Conservation (phyloP, 2,888 invertebrate species). For the Cantharis rustica region DNA sequence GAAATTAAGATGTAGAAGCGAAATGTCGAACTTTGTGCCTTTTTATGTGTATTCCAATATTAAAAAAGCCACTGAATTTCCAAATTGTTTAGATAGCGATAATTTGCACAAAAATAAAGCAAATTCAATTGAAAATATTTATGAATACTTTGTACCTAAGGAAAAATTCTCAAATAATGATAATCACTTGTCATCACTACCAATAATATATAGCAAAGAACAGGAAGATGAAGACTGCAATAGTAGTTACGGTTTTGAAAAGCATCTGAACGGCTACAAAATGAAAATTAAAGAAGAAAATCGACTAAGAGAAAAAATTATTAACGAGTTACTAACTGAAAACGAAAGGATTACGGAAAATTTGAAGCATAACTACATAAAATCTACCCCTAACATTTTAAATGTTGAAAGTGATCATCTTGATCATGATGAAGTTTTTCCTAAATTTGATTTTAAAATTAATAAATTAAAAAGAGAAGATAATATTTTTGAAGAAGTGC, state of each 20-base stretch:
- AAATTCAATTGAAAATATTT: constrained; percentile 44
- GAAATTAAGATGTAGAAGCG: constrained; percentile 42
- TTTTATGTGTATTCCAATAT: constrained; percentile 42
- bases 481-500: background rate
- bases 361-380: constrained; percentile 5
- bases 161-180: background rate
- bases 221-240: background rate
- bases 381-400: constrained; percentile 28
- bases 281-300: constrained; percentile 49
- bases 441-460: background rate
- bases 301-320: constrained; percentile 47
- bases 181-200: background rate
- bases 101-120: constrained; percentile 38
- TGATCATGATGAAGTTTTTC: background rate
- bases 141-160: constrained; percentile 10
- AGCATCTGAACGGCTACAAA: constrained; percentile 42
- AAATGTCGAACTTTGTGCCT: constrained; percentile 46
- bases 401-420: constrained; percentile 23
- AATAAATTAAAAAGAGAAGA: constrained; percentile 1
- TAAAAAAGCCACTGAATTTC: constrained; percentile 35
- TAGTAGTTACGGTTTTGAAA: constrained; percentile 8
- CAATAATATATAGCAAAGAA: background rate
- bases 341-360: constrained; percentile 45
- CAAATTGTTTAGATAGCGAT: background rate
- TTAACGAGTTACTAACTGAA: constrained; percentile 48